Base-by-base conservation (phyloP, 2,888 invertebrate species). In the Myopa tessellatipennis region DNA sequence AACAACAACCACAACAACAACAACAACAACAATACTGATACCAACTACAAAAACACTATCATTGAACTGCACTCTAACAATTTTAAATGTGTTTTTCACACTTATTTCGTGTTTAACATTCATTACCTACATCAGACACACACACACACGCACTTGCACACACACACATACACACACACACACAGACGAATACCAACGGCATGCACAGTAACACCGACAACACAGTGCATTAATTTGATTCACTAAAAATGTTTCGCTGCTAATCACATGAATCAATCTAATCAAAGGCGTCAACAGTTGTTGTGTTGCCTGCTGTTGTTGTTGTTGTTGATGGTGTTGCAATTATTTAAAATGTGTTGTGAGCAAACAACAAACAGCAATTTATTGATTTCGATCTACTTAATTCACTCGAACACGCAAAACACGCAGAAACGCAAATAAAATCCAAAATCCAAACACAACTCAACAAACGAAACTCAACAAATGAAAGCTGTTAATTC, bases 11-110 rank as follows among this genome's bases (percentile, higher is more conserved):
- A 61, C n/a, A 61, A 14, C n/a, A 61, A 60, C 60, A 1, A 45
- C 45, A 45, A 61, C 61, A 61, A 61, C 61, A 14, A 60, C n/a
- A 61, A 61, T 34, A 18, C 10, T 34, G n/a, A 18, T 18, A 4
- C 7, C 26, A 18, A 18, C 26, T 16, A 18, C 10, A 4, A 34
- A 34, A n/a, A 61, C 3, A 10, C 61, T 10, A 45, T 45, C 45
- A 45, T 8, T 45, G 45, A 45, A 45, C 10, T 45, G 45, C 45
- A 45, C 26, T 26, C 26, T 61, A 61, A 61, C 38, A 65, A 38
- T 65, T 65, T 65, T 36, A 65, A 65, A 65, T 36, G 65, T 36
- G n/a, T 65, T 36, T 36, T 65, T 65, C 65, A 65, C 65, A 65
- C 65, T 65, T 65, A 7, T 14, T 5, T 34, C 55, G 55, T 55